phyloP scores from a whole-genome alignment of 2,113 vertebrate genomes.

The Colinus virginianus region DNA sequence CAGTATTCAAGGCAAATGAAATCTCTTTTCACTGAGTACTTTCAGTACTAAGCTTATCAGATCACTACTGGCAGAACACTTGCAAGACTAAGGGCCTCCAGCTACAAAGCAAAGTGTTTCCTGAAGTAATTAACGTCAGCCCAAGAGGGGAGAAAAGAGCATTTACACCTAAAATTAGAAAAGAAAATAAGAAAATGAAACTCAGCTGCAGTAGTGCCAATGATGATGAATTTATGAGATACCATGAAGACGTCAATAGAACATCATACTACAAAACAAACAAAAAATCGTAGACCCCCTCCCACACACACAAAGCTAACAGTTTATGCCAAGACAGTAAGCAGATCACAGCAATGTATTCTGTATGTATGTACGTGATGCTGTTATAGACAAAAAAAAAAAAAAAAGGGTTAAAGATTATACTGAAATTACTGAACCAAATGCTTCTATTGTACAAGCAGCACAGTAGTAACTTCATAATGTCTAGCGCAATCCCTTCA shows the following conservation, averaged over 20 bases:
- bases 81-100: neutral
- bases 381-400: neutral
- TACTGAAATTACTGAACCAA: neutral
- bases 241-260: neutral
- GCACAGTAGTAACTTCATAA: neutral
- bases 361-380: neutral
- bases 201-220: neutral
- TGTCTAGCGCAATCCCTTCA: neutral
- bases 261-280: neutral
- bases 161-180: neutral
- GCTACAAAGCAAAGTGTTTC: constrained; percentile 48
- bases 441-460: neutral
- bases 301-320: neutral
- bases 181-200: constrained; percentile 24
- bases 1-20: constrained; percentile 54
- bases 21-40: constrained; percentile 27
- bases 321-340: neutral
- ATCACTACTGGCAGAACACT: constrained; percentile 44
- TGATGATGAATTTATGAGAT: neutral
- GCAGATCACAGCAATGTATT: neutral
- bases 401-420: neutral
- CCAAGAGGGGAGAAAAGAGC: constrained; percentile 21
- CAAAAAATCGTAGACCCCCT: neutral
- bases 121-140: constrained; percentile 59
- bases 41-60: constrained; percentile 52